Evolutionary conservation across 2,113 vertebrate genomes (phyloP).

Genomic region (Nothobranchius furzeri): DNA sequence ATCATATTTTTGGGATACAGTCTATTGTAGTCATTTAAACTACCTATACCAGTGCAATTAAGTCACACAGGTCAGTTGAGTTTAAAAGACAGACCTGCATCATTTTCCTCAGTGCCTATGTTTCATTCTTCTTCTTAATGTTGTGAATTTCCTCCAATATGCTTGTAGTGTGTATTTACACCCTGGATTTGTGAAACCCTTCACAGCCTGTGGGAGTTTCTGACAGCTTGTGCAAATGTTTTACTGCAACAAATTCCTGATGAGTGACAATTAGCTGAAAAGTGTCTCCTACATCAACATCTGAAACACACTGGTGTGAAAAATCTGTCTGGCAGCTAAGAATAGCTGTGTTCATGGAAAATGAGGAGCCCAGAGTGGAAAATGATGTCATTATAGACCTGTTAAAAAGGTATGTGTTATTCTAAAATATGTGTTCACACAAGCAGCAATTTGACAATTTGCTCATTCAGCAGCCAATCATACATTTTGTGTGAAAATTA

Average conservation of each 20-base stretch:
- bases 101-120: too few relatives aligned
- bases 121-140: neutral
- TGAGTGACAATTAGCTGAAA: constrained; percentile 14
- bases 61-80: too few relatives aligned
- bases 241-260: constrained; percentile 2
- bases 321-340: neutral
- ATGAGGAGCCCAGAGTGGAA: constrained; percentile 9
- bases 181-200: neutral
- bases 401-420: neutral
- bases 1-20: neutral
- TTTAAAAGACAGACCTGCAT: too few relatives aligned
- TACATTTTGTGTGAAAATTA: too few relatives aligned
- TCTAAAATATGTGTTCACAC: neutral
- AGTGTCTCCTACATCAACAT: neutral
- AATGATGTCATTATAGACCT: neutral
- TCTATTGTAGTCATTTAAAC: neutral
- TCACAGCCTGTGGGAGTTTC: neutral
- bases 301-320: constrained; percentile 9
- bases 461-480: too few relatives aligned
- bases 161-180: neutral
- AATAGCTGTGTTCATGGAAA: constrained; percentile 11
- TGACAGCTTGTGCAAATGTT: constrained; percentile 15
- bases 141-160: neutral
- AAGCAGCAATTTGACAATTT: neutral
- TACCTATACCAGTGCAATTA: too few relatives aligned